These are phyloP conservation scores for Cheilinus undulatus DNA, from an alignment of 2,113 vertebrate species.

Conservation along the genomic window DNA sequence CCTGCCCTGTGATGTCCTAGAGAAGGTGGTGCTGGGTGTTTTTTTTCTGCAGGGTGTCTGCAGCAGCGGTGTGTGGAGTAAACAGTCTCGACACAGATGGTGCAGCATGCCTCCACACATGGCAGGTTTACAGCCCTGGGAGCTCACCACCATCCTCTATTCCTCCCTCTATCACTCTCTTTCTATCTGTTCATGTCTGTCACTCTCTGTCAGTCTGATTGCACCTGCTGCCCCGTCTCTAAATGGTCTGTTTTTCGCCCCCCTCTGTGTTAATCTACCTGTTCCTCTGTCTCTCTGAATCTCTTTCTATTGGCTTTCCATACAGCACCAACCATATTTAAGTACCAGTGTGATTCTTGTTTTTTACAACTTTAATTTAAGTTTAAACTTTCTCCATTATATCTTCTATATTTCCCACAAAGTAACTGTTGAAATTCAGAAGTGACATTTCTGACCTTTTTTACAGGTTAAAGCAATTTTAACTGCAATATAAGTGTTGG, in stretches of 20 bases:
- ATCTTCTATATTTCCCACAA: not conserved
- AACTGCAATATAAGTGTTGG: not conserved
- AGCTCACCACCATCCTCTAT: slow-evolving; percentile 39
- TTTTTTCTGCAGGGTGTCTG: slow-evolving; percentile 45
- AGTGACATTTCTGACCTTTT: not conserved
- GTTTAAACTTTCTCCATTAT: not conserved
- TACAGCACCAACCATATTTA: no score
- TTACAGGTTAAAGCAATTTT: not conserved
- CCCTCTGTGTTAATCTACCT: not conserved
- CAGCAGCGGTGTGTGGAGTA: slow-evolving; percentile 52
- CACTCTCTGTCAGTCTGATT: slow-evolving; percentile 41
- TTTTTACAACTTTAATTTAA: no score
- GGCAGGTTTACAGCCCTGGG: slow-evolving; percentile 52
- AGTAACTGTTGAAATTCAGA: slow-evolving; percentile 1
- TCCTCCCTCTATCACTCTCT: slow-evolving; percentile 8
- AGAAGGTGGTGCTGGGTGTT: slow-evolving; percentile 43
- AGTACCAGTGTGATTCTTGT: no score
- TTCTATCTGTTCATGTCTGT: slow-evolving; percentile 26
- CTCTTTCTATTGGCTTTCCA: no score
- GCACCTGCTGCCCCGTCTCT: slow-evolving; percentile 48
- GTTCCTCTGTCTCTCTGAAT: not conserved
- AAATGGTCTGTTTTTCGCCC: slow-evolving; percentile 13
- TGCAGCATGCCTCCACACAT: slow-evolving; percentile 56
- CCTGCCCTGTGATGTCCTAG: slow-evolving; percentile 38
- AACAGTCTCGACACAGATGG: slow-evolving; percentile 75